These are phyloP conservation scores for Percina caprodes DNA, from an alignment of 2,113 vertebrate species.

Conservation along the genomic window DNA sequence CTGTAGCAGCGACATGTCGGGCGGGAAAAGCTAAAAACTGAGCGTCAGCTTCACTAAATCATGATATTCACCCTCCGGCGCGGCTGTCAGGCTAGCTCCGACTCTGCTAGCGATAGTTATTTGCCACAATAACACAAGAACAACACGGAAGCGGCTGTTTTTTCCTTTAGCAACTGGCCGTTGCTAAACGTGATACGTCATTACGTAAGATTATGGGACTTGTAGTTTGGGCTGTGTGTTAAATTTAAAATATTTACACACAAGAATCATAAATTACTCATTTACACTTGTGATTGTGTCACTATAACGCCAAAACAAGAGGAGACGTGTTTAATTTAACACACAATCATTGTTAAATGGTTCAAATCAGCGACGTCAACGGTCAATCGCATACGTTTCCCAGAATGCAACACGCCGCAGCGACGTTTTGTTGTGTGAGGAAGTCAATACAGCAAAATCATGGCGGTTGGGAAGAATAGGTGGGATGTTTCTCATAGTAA, in stretches of 20 bases:
- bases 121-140: slow-evolving; percentile 76
- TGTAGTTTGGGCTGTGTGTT: slow-evolving; percentile 57
- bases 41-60: slow-evolving; percentile 68
- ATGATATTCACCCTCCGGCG: slow-evolving; percentile 54
- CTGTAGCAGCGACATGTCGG: slow-evolving; percentile 85
- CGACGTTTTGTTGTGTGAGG: slow-evolving; percentile 56
- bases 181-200: slow-evolving; percentile 66
- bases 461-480: not conserved
- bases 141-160: slow-evolving; percentile 87
- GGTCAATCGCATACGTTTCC: not conserved
- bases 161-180: slow-evolving; percentile 67
- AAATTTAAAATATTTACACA: rapidly evolving
- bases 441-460: slow-evolving; percentile 50
- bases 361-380: rapidly evolving
- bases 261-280: rapidly evolving
- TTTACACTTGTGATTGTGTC: rapidly evolving
- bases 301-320: rapidly evolving
- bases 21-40: slow-evolving; percentile 11
- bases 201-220: slow-evolving; percentile 54
- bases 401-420: slow-evolving; percentile 46
- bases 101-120: slow-evolving; percentile 57
- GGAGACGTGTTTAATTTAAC: rapidly evolving
- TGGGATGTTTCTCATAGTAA: not conserved
- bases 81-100: slow-evolving; percentile 55
- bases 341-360: rapidly evolving